Conservation (phyloP, 2,113 vertebrate species). For the Chaetura pelagica region DNA sequence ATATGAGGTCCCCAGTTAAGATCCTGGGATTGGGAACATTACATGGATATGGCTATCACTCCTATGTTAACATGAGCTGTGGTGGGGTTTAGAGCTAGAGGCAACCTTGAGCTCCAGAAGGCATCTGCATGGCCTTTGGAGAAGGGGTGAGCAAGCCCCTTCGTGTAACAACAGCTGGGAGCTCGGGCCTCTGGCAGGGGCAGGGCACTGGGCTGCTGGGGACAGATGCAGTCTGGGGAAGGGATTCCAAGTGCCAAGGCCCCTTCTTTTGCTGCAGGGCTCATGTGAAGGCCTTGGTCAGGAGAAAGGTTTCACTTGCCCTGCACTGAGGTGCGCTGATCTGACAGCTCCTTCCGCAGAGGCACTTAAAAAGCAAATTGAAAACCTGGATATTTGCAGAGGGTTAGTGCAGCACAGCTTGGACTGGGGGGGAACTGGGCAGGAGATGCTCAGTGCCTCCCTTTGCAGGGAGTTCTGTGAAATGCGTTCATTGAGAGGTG, state of each 20-base stretch:
- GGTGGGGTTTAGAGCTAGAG: background rate
- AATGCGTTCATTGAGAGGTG: background rate
- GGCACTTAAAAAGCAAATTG: background rate
- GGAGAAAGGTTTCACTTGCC: background rate
- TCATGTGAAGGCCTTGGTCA: accelerated
- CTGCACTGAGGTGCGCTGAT: background rate
- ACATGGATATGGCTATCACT: background rate
- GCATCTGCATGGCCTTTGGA: background rate
- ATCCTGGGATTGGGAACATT: background rate
- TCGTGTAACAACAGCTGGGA: accelerated
- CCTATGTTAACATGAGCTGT: background rate
- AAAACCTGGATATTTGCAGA: background rate
- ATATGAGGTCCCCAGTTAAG: background rate
- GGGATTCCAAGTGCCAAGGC: background rate
- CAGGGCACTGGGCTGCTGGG: background rate
- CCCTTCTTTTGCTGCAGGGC: background rate
- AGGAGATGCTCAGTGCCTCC: accelerated
- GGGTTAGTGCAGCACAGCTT: background rate
- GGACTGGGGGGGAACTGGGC: background rate
- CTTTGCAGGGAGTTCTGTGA: background rate
- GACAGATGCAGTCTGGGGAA: background rate
- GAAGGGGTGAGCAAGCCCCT: background rate
- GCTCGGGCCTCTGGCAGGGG: no score
- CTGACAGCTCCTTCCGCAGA: background rate
- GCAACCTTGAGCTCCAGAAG: background rate